Conservation (phyloP, 1,140 invertebrate species). For the Cherax quadricarinatus region DNA sequence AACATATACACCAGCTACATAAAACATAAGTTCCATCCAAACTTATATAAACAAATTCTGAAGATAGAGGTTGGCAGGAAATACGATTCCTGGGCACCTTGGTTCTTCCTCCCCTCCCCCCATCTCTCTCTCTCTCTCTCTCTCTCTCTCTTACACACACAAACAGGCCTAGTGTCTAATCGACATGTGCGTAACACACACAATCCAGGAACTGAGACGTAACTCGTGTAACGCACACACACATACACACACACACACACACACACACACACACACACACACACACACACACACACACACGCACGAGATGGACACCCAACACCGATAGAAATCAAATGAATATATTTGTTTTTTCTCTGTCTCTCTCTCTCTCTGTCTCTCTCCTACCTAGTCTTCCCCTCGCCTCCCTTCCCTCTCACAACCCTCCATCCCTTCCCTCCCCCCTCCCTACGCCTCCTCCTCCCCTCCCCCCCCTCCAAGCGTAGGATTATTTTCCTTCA, state of each 20-base stretch:
- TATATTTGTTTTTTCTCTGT: background rate
- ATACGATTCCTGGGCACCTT: background rate
- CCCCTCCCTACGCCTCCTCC: background rate
- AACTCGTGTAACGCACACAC: too few relatives aligned
- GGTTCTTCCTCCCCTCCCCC: too few relatives aligned
- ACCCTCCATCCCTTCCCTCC: background rate
- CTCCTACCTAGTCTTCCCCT: background rate
- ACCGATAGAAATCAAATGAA: background rate
- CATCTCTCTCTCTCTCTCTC: too few relatives aligned
- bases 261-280: conserved; percentile 11
- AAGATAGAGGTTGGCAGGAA: background rate
- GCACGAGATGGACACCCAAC: background rate
- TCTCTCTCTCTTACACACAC: too few relatives aligned
- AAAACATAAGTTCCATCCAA: background rate
- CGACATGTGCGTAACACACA: too few relatives aligned
- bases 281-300: background rate
- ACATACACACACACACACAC: background rate
- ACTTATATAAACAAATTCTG: background rate
- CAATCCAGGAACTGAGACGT: background rate
- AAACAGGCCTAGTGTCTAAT: too few relatives aligned
- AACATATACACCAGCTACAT: background rate
- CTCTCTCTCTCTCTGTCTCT: conserved; percentile 1
- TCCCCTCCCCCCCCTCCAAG: background rate
- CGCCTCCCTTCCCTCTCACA: background rate
- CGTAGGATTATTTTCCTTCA: conserved; percentile 31